Base-by-base conservation (phyloP, 2,888 invertebrate genomes). In the Phorcus lineatus region DNA sequence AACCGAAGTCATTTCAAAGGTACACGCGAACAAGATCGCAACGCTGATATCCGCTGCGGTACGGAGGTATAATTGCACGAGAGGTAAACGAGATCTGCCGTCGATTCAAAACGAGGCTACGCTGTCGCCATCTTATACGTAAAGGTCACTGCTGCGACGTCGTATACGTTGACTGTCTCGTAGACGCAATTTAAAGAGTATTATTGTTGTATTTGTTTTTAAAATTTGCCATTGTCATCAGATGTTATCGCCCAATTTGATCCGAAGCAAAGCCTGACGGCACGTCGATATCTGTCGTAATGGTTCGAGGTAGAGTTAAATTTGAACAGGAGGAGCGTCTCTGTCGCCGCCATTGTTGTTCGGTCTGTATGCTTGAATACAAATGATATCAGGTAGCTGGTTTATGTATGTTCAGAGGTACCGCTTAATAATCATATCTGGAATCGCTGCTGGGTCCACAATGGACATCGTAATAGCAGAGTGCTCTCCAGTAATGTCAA, bases 371-470 rank as follows among this genome's bases (percentile, higher is more conserved):
- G 28, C 36, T n/a, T 70, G n/a, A n/a, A 70, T 70, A 70, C 28
- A 40, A 36, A 36, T 36, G 36, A 31, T 40, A 70, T 70, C 70
- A 36, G 70, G 36, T 70, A 36, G 70, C 70, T 19, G 36, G 36
- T 36, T n/a, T 36, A 19, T 36, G 19, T 36, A 36, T 31, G 31
- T 28, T 36, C 16, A 36, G 11, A 28, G 28, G 31, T n/a, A 24
- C 28, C 28, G 22, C 28, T 16, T 55, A 22, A 76, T 24, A 54
- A 55, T 76, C 76, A 28, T 76, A 55, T 31, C 55, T 76, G 55
- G 55, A 76, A 76, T 76, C 57, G 57, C 55, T 54, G 54, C 11
- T 54, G n/a, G 55, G 76, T 75, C 36, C 36, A 24, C 22, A 52
- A 52, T 52, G 74, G 13, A n/a, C 76, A 36, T 24, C 13, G 55